A percentile compares a stretch with the other conserved stretches of the same genome.
phyloP scores from a whole-genome alignment of 2,888 invertebrate genomes.

The Apamea monoglypha region DNA sequence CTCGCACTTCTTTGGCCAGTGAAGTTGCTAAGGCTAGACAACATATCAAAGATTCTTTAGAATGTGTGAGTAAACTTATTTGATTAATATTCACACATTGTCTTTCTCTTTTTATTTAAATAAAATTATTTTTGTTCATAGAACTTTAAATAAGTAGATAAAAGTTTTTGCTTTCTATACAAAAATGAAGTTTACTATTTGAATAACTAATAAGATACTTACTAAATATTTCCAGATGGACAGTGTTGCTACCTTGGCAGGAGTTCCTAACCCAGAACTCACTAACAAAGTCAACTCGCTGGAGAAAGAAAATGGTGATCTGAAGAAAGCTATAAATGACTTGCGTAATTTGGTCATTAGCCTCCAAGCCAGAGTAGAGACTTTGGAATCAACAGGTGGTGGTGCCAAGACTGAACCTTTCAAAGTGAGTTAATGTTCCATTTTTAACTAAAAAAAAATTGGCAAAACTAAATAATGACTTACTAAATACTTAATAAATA shows the following conservation, averaged over 20 bases:
- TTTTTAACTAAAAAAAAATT: background rate
- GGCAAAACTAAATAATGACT: background rate
- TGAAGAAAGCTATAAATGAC: conserved; percentile 87
- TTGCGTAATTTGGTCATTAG: conserved; percentile 86
- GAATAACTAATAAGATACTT: background rate
- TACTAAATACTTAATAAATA: background rate
- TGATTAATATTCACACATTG: conserved; percentile 72
- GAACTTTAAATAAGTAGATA: conserved; percentile 11
- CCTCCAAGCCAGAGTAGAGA: conserved; percentile 85
- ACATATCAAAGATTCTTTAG: conserved; percentile 94
- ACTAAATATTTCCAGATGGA: conserved; percentile 90
- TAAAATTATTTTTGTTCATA: background rate
- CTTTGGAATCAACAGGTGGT: conserved; percentile 78
- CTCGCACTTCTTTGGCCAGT: conserved; percentile 93
- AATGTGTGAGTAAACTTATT: conserved; percentile 91
- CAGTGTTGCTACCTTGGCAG: conserved; percentile 90
- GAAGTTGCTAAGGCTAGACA: conserved; percentile 97
- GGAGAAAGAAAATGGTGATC: conserved; percentile 90
- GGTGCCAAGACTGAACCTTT: conserved; percentile 72
- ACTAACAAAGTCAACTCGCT: conserved; percentile 88
- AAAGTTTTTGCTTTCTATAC: background rate
- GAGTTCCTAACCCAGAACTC: conserved; percentile 90
- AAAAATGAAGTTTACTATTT: background rate
- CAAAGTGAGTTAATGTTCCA: conserved; percentile 70
- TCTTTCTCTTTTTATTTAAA: conserved; percentile 39